phyloP scores from a whole-genome alignment of 2,113 vertebrate genomes.

The Phrynosoma blainvillii region DNA sequence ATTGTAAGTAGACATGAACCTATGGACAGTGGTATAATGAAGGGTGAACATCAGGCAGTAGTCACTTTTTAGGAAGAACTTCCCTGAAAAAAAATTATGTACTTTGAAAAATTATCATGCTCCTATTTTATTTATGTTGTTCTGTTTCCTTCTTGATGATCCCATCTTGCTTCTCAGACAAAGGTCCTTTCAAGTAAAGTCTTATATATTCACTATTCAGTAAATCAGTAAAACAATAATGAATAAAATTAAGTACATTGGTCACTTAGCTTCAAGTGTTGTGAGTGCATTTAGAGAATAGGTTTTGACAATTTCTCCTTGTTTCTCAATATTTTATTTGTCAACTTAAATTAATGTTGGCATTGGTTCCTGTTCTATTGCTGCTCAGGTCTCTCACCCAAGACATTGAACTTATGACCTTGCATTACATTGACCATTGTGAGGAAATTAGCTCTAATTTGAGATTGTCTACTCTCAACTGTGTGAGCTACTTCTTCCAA shows the following conservation, averaged over 20 bases:
- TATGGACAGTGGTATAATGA: not conserved
- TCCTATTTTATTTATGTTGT: not conserved
- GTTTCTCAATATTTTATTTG: not conserved
- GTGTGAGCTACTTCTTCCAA: not conserved
- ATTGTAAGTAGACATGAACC: not conserved
- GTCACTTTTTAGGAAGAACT: not conserved
- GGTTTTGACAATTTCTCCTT: not conserved
- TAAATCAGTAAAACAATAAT: not conserved
- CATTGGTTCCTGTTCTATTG: slow-evolving; percentile 16
- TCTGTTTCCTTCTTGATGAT: not conserved
- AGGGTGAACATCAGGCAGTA: not conserved
- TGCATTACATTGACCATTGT: not conserved
- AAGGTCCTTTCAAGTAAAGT: too few species aligned
- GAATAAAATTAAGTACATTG: not conserved
- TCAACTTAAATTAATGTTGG: not conserved
- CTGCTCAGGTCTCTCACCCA: not conserved
- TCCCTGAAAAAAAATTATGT: not conserved
- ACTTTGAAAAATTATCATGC: not conserved
- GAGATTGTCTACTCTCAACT: not conserved
- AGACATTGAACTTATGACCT: not conserved
- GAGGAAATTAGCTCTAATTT: not conserved
- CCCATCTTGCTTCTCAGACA: not conserved
- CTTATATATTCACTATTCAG: not conserved
- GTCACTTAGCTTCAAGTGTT: not conserved
- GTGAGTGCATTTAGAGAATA: not conserved